A percentile compares a stretch with the other conserved stretches of the same genome.
phyloP scores from a whole-genome alignment of 1,140 invertebrate species.

The Drosophila simulans region DNA sequence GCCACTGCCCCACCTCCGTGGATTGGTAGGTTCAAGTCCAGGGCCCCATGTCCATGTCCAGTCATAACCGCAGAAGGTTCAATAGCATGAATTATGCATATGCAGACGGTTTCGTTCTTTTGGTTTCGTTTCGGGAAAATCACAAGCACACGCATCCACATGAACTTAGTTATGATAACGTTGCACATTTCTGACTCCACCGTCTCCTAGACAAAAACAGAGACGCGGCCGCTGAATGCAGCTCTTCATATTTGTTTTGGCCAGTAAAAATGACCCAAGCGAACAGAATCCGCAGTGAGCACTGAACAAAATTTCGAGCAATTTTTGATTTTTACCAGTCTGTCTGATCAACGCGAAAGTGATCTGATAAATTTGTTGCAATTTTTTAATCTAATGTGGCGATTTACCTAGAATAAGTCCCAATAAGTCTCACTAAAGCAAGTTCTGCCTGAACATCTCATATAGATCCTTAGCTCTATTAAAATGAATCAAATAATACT shows the following conservation, averaged over 20 bases:
- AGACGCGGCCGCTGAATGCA: slow-evolving; percentile 32
- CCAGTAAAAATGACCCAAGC: slow-evolving; percentile 57
- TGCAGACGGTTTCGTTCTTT: slow-evolving; percentile 76
- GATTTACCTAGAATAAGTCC: too few species aligned
- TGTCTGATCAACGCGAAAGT: too few species aligned
- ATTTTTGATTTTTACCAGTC: background rate
- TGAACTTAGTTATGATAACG: slow-evolving; percentile 82
- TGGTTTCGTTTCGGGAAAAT: slow-evolving; percentile 55
- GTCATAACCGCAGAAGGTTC: slow-evolving; percentile 73
- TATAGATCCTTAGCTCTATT: too few species aligned
- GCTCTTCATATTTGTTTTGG: slow-evolving; percentile 71
- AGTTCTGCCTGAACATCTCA: too few species aligned
- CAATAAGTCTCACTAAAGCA: too few species aligned
- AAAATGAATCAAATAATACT: too few species aligned
- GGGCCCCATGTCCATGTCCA: slow-evolving; percentile 59
- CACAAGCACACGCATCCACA: slow-evolving; percentile 75
- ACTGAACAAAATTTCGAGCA: slow-evolving; percentile 18
- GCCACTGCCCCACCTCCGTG: slow-evolving; percentile 8
- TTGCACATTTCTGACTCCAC: slow-evolving; percentile 71
- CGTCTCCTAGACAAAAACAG: slow-evolving; percentile 24
- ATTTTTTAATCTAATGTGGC: too few species aligned
- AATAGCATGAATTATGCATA: slow-evolving; percentile 84
- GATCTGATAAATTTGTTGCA: too few species aligned
- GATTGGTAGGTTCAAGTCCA: slow-evolving; percentile 62
- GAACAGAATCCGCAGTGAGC: slow-evolving; percentile 48